Evolutionary conservation across 2,888 invertebrate species (phyloP), one percentile per base, ranked within the genome.

Genomic region (Iphiclides podalirius): DNA sequence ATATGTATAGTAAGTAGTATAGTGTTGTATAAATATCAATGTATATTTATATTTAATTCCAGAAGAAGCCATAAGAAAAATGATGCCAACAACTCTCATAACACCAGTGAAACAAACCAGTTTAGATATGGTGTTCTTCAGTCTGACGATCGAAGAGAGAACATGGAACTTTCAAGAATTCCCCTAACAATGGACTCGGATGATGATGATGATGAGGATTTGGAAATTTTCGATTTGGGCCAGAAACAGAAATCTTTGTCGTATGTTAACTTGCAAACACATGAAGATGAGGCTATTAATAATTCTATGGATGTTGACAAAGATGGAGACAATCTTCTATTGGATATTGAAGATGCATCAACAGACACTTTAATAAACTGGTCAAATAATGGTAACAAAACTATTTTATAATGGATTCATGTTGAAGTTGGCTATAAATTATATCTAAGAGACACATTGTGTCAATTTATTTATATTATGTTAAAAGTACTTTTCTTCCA

Each of bases 91-190:
- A 81, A 70, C 28, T 53, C 67, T 1, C 77, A 82, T 48, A 76
- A 69, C n/a, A 65, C 68, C 23, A 76, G 63, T 51, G 89, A 89
- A 46, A 66, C 72, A 1, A 85, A 85, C 47, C 88, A 89, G 57
- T 89, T 89, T 60, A 75, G 89, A n/a, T 89, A 89, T 47, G 89
- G 89, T 9, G 86, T 89, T 6, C 76, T 89, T 3, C 75, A 85
- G 43, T 84, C 89, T 0, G 86, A 88, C 39, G 89, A 89, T 49
- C 65, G 76, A 14, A 72, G 79, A 33, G 86, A 85, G 54, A 88
- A 83, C 52, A 55, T 86, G 28, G 89, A 89, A 63, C 62, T 87
- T 2, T 81, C 89, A 11, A 64, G 81, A 46, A 72, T 89, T 26
- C 89, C 89, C 0, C 63, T 89, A 1, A 88, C 88, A 0, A 82